Evolutionary conservation across 1,140 invertebrate species (phyloP), one percentile per base, ranked within the genome.

Genomic region (Ericerus pela): DNA sequence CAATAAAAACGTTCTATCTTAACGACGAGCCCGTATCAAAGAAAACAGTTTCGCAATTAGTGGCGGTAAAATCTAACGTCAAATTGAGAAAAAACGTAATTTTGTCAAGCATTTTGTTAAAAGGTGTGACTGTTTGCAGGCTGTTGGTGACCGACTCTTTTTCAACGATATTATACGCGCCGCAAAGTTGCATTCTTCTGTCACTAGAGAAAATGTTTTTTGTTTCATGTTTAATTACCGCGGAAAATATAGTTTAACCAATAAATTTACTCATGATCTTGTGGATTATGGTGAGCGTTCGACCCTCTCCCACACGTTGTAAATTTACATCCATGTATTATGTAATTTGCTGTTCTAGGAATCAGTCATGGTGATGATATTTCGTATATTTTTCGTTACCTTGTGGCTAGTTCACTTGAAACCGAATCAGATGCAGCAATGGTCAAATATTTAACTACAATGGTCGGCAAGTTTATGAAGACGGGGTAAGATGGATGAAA

Each of bases 91-190:
- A 47, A 22, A 38, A 6, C 36, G 4, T 16, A 4, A 41, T 41
- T 8, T 47, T 38, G 36, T 38, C 8, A 38, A 16, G 20, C 20
- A 8, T 41, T 16, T 2, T 24, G 10, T 47, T 47, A 8, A 22
- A 10, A 18, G 20, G 11, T 38, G n/a, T 38, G 4, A 38, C n/a
- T 38, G 5, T 38, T 47, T 14, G 1, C 47, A 62, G 61, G 61
- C 64, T 54, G 52, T 63, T 0, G 52, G 62, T n/a, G 63, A 66
- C 53, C 56, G 63, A 38, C 20, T 61, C 14, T 64, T 63, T 51
- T 38, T 57, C 26, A 58, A 59, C 1, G 65, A 61, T 18, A 60
- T 57, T 10, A 55, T 60, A 30, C 36, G 59, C 51, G 56, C 62
- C 10, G 57, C 55, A 6, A 57, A 55, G 38, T 43, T 64, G 0